A percentile compares a stretch with the other conserved stretches of the same genome.
These are phyloP conservation scores for Torymus auratus DNA, from an alignment of 2,888 invertebrate species.

Conservation along the genomic window DNA sequence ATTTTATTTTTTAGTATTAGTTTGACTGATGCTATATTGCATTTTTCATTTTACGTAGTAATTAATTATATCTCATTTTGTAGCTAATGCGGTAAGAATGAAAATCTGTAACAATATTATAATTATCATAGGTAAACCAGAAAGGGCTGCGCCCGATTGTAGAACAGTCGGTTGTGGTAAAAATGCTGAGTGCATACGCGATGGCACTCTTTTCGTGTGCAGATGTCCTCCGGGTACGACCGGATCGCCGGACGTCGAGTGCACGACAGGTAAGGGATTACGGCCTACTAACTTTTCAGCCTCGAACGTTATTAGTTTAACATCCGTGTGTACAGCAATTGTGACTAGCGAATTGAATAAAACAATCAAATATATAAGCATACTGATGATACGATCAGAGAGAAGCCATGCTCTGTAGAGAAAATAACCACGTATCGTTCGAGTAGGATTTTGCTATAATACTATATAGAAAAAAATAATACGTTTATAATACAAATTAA, in stretches of 20 bases:
- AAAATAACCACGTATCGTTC: slow-evolving; percentile 71
- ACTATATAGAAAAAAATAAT: slow-evolving; percentile 64
- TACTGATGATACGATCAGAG: slow-evolving; percentile 50
- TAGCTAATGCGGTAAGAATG: too few species aligned
- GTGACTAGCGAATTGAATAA: slow-evolving; percentile 70
- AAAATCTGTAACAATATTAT: too few species aligned
- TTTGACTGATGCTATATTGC: too few species aligned
- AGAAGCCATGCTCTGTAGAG: slow-evolving; percentile 70
- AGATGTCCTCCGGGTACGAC: slow-evolving; percentile 86
- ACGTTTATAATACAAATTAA: slow-evolving; percentile 67
- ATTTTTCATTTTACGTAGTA: too few species aligned
- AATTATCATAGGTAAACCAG: slow-evolving; percentile 67
- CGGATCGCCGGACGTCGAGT: slow-evolving; percentile 85
- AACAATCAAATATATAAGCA: slow-evolving; percentile 24
- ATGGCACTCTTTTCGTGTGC: slow-evolving; percentile 90
- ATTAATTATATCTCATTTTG: too few species aligned
- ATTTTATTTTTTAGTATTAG: too few species aligned
- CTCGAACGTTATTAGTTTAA: slow-evolving; percentile 46
- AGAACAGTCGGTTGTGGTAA: slow-evolving; percentile 90
- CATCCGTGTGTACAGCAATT: slow-evolving; percentile 72
- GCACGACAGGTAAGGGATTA: slow-evolving; percentile 80
- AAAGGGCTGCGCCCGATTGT: slow-evolving; percentile 81
- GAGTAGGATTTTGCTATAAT: slow-evolving; percentile 67
- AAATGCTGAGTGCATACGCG: slow-evolving; percentile 91
- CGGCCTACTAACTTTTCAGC: slow-evolving; percentile 63